Evolutionary conservation across 1,140 invertebrate genomes (phyloP), one percentile per base, ranked within the genome.

Genomic region (Conopomorpha cramerella): DNA sequence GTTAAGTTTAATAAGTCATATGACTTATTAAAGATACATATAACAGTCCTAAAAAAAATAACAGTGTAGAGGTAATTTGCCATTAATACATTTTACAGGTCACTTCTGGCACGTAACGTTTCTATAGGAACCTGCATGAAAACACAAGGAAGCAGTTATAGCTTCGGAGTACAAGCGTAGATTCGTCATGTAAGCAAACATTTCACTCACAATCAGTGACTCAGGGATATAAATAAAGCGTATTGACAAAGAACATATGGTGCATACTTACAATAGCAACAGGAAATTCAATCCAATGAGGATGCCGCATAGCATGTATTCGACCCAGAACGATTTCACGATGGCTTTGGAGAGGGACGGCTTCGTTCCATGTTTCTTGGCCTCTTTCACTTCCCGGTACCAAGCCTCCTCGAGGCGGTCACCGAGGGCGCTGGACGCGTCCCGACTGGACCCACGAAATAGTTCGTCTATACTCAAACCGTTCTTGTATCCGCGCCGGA

Each of bases 381-480:
- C 70, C 32, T 46, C 56, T 14, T 59, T 46, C 3, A 79, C 48
- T 51, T 82, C 78, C 26, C 60, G 43, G 14, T 68, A 44, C 81
- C 81, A 82, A 10, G 66, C 73, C 39, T 60, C 55, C 45, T 80
- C 82, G 25, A 86, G 58, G 29, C 70, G 66, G 51, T 83, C 80
- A 2, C 84, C 84, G 8, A 86, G 55, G 2, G 49, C 46, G 8
- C 76, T 72, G 0, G 84, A 85, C 15, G 66, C 61, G 43, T 87
- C 84, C 14, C 77, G 74, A 3, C 70, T 64, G 2, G 84, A 59
- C n/a, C 83, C 78, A 45, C 80, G 67, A 55, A 78, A 84, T n/a
- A 87, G 49, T 47, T 86, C 84, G 2, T 74, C 55, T 23, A 81
- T 51, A 34, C 81, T 78, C 8, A 86, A 49, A 29, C 84, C 81